These are phyloP conservation scores for Threskiornis aethiopicus DNA, from an alignment of 2,797 vertebrate species.

Conservation along the genomic window DNA sequence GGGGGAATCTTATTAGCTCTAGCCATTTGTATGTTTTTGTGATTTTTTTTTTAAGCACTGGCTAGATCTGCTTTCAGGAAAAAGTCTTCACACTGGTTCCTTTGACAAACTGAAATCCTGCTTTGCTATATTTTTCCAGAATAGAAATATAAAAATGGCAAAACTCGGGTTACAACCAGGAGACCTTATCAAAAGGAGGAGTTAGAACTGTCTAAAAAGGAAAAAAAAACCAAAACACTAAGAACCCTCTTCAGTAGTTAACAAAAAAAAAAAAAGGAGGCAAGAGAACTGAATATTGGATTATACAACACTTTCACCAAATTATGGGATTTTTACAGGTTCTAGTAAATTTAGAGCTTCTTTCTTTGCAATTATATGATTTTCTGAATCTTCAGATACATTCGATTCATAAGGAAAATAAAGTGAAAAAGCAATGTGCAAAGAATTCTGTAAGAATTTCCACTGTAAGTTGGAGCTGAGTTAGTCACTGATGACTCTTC, in stretches of 20 bases:
- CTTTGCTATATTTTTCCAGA: neutral
- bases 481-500: neutral
- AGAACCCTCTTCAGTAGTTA: neutral
- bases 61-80: neutral
- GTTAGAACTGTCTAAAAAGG: neutral
- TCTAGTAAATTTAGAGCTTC: neutral
- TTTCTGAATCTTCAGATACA: neutral
- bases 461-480: neutral
- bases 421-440: neutral
- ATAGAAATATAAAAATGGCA: neutral
- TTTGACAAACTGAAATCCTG: neutral
- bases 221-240: neutral
- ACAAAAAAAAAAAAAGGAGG: neutral
- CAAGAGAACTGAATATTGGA: neutral
- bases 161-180: neutral
- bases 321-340: neutral
- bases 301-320: neutral
- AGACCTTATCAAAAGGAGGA: neutral
- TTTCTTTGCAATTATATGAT: neutral
- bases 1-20: neutral
- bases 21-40: neutral
- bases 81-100: neutral
- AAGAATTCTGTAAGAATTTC: neutral
- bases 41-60: neutral
- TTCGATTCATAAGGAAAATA: neutral